Percentiles rank a stretch among this genome's conserved stretches.
Evolutionary conservation across 2,797 vertebrate species (phyloP).

Genomic region (Semaprochilodus insignis): DNA sequence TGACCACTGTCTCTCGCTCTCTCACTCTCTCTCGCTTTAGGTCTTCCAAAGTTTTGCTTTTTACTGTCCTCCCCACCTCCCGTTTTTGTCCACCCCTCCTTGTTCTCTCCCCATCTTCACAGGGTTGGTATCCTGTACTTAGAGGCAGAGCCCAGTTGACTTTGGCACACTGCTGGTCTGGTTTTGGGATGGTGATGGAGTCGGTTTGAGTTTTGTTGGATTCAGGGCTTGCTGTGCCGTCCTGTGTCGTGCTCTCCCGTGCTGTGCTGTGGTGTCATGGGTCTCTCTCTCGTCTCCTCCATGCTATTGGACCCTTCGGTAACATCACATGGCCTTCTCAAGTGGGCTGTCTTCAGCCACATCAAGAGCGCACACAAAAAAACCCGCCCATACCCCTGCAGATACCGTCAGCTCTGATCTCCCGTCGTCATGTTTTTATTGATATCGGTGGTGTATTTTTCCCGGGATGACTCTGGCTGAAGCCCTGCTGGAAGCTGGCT

Average conservation of each 20-base stretch:
- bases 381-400: constrained; percentile 33
- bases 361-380: constrained; percentile 72
- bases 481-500: constrained; percentile 49
- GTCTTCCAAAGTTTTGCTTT: constrained; percentile 25
- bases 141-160: constrained; percentile 17
- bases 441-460: constrained; percentile 65
- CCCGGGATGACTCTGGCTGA: constrained; percentile 52
- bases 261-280: constrained; percentile 32
- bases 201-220: constrained; percentile 46
- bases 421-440: constrained; percentile 72
- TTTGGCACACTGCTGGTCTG: constrained; percentile 29
- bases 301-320: constrained; percentile 66
- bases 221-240: constrained; percentile 78
- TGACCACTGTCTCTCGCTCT: constrained; percentile 25
- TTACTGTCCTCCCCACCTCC: constrained; percentile 4
- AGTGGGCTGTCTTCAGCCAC: constrained; percentile 78
- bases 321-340: constrained; percentile 79
- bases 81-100: not conserved
- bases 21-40: constrained; percentile 21
- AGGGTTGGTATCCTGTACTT: not conserved
- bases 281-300: constrained; percentile 39
- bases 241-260: constrained; percentile 53
- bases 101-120: not conserved
- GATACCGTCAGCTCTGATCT: constrained; percentile 75
- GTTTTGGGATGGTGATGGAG: constrained; percentile 42